Evolutionary conservation across 2,113 vertebrate genomes (phyloP), one percentile per base, ranked within the genome.

Genomic region (Clarias batrachus): DNA sequence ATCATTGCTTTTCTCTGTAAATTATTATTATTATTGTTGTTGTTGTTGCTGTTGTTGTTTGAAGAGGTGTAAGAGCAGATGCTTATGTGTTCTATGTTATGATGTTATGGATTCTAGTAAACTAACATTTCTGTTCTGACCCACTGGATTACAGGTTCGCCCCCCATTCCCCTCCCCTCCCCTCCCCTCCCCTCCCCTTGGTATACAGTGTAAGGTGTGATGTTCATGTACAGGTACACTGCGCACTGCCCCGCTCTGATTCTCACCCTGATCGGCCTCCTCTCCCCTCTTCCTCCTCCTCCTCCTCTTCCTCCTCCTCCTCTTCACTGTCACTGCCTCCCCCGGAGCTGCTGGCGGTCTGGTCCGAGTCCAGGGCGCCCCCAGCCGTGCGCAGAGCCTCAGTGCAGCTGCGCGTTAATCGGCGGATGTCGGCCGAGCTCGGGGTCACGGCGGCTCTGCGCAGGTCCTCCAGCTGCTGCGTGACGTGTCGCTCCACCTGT

Each of bases 311-410:
- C 27, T 41, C 85, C 23, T 85, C 83, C 17, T 86, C 87, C 54
- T 90, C 91, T 57, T 92, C 92, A 33, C 70, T 83, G 19, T 92
- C 93, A 7, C 83, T 92, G 41, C 89, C 90, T 7, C 91, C 92
- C 12, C 91, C 90, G 0, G 90, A 90, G 89, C 92, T 92, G 88
- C 92, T 93, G 79, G 91, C 93, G 0, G 93, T 93, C 48, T 92
- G 91, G 82, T 94, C 93, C 0, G 94, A 94, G 90, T 94, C 94
- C 60, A 94, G 91, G n/a, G 89, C 90, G 56, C 87, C 87, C 86
- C 92, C 93, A 27, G 90, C 89, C 33, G 92, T 88, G 27, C 89
- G 90, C 71, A 93, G 91, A 25, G 89, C 86, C 78, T 92, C 92
- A 84, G 90, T 82, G 83, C 92, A 92, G 89, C 88, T 89, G 81